Evolutionary conservation across 2,888 invertebrate genomes (phyloP).

Genomic region (Drosophila putrida): DNA sequence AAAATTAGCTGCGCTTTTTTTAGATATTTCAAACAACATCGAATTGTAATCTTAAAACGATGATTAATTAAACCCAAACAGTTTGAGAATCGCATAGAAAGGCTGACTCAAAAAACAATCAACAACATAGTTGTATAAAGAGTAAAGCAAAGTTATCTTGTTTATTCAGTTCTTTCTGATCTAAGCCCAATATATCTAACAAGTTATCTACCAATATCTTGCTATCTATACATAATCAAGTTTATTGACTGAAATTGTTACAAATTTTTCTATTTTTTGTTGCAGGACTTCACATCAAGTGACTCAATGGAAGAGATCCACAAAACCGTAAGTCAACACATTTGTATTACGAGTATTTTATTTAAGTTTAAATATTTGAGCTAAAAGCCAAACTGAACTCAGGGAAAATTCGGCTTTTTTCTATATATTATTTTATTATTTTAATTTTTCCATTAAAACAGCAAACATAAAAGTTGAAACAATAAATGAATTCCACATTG

Average conservation of each 20-base stretch:
- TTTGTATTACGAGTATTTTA: background rate
- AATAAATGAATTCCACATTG: background rate
- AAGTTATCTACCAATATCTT: too few relatives aligned
- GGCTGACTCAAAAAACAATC: background rate
- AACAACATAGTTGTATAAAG: background rate
- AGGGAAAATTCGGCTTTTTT: too few relatives aligned
- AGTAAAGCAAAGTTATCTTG: too few relatives aligned
- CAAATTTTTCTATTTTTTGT: too few relatives aligned
- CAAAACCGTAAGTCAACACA: too few relatives aligned
- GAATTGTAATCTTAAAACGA: background rate
- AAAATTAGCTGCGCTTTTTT: constrained; percentile 36
- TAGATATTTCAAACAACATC: background rate
- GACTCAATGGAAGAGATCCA: too few relatives aligned
- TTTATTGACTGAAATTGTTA: too few relatives aligned
- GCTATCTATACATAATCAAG: too few relatives aligned
- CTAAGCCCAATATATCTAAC: too few relatives aligned
- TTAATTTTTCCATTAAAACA: background rate
- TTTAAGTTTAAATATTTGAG: background rate
- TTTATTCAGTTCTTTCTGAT: too few relatives aligned
- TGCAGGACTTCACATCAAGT: too few relatives aligned
- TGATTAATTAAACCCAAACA: background rate
- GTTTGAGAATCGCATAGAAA: constrained; percentile 16
- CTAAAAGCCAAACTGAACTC: background rate
- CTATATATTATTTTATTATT: background rate
- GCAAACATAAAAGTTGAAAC: background rate